Evolutionary conservation across 2,797 vertebrate genomes (phyloP).

Genomic region (Heterohyrax brucei): DNA sequence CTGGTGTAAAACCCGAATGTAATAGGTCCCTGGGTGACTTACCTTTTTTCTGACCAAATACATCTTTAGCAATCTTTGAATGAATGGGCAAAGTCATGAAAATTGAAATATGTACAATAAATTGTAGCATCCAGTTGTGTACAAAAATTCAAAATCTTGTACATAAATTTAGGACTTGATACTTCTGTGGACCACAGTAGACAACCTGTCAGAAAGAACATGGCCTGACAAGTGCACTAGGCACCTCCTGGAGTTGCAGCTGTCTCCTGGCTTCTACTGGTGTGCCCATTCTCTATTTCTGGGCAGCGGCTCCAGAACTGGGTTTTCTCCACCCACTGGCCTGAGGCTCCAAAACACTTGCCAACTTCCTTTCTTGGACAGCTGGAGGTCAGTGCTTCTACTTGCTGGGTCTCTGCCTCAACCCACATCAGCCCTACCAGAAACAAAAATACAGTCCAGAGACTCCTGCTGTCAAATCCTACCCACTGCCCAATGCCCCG

Average conservation of each 20-base stretch:
- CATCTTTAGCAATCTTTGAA: not conserved
- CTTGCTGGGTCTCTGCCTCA: not conserved
- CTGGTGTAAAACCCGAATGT: not conserved
- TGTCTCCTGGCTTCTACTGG: not conserved
- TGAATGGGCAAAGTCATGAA: not conserved
- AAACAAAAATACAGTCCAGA: not conserved
- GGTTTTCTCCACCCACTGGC: not conserved
- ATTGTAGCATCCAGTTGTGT: not conserved
- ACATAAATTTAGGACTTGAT: not conserved
- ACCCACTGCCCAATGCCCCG: not conserved
- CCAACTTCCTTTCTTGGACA: slow-evolving; percentile 44
- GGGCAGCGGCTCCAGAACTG: not conserved
- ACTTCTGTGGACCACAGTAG: not conserved
- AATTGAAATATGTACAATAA: not conserved
- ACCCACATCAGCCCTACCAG: not conserved
- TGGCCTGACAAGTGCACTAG: not conserved
- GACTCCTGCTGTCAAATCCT: not conserved
- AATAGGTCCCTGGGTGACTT: not conserved
- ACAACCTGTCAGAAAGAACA: not conserved
- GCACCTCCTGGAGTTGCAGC: not conserved
- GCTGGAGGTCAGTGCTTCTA: not conserved
- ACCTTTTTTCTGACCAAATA: not conserved
- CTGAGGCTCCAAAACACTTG: not conserved
- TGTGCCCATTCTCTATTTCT: not conserved
- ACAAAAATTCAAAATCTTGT: not conserved